Base-by-base conservation (phyloP, 2,113 vertebrate species). In the Cephalopholis sonnerati region DNA sequence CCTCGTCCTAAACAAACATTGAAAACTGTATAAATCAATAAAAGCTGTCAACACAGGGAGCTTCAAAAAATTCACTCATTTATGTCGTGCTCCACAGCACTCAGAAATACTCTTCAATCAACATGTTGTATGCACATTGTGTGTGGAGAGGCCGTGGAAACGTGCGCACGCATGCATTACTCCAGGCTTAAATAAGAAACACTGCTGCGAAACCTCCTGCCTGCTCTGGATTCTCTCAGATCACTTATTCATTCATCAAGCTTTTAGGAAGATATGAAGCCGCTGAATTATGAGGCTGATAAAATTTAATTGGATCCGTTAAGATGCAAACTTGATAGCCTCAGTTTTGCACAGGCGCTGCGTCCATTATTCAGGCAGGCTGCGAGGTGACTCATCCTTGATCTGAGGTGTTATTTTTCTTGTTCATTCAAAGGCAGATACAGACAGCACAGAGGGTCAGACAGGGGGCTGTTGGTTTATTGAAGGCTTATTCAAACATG, bases 211-310 rank as follows among this genome's bases (percentile, higher is more conserved):
- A 51, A 63, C 46, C 39, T 12, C 16, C 18, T 15, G 32, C 58
- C 74, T 80, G 48, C 46, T 75, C 18, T 0, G 6, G 65, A 88
- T 81, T 82, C 83, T 84, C 61, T 77, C 86, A 63, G 78, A 84
- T 86, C 39, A 82, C 57, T 84, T 80, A 82, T 86, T 86, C 53
- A 84, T 77, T 64, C 58, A 18, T 18, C 5, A 3, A 66, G 71
- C 39, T 77, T 79, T 72, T 66, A 61, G 25, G 13, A 13, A 48
- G 75, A 69, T 18, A n/a, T 2, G n/a, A 71, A 29, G 51, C 70
- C 36, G 79, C 24, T 76, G 83, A 84, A 76, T 82, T 53, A 80
- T 77, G 66, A 76, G 77, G 8, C 27, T 4, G 74, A 57, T 80
- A 2, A 66, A 50, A 50, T 83, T 41, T 86, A 70, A 85, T 65